Percentiles rank a stretch among this genome's conserved stretches.
Evolutionary conservation across 2,113 vertebrate species (phyloP).

Genomic region (Ophthalmolycus amberensis): DNA sequence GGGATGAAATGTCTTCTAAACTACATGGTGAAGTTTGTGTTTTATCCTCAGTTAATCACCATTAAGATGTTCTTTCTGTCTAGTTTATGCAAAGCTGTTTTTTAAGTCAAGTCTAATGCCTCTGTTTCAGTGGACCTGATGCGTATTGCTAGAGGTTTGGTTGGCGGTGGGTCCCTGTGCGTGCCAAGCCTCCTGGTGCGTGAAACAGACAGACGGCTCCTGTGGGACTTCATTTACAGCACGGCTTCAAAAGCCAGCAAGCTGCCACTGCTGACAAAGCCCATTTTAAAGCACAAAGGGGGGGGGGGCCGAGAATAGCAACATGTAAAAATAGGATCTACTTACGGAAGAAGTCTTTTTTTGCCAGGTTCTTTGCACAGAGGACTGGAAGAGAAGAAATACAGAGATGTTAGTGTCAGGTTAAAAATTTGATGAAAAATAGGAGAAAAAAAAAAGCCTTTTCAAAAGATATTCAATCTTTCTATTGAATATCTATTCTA

Average conservation of each 20-base stretch:
- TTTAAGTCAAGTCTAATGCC: neutral
- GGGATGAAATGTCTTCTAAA: neutral
- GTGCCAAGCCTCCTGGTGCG: slow-evolving; percentile 22
- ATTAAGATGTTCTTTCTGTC: neutral
- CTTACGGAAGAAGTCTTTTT: slow-evolving; percentile 99
- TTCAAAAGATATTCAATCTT: too few species aligned
- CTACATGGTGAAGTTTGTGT: neutral
- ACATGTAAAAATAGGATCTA: slow-evolving; percentile 75
- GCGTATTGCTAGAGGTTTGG: slow-evolving; percentile 10
- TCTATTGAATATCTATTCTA: neutral
- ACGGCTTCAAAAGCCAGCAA: slow-evolving; percentile 51
- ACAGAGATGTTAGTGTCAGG: slow-evolving; percentile 40
- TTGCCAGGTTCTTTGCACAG: slow-evolving; percentile 98
- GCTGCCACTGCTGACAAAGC: slow-evolving; percentile 50
- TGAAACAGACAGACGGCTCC: slow-evolving; percentile 44
- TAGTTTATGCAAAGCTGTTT: slow-evolving; percentile 14
- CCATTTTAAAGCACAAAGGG: slow-evolving; percentile 38
- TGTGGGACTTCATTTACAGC: slow-evolving; percentile 46
- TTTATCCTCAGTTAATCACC: neutral
- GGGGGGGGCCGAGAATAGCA: slow-evolving; percentile 53
- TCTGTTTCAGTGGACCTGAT: neutral
- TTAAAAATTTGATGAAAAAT: neutral
- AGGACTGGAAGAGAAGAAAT: slow-evolving; percentile 88
- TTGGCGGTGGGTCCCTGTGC: slow-evolving; percentile 10
- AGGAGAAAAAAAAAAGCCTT: neutral